These are phyloP conservation scores for Scotopteryx bipunctaria DNA, from an alignment of 2,888 invertebrate species.

Conservation along the genomic window DNA sequence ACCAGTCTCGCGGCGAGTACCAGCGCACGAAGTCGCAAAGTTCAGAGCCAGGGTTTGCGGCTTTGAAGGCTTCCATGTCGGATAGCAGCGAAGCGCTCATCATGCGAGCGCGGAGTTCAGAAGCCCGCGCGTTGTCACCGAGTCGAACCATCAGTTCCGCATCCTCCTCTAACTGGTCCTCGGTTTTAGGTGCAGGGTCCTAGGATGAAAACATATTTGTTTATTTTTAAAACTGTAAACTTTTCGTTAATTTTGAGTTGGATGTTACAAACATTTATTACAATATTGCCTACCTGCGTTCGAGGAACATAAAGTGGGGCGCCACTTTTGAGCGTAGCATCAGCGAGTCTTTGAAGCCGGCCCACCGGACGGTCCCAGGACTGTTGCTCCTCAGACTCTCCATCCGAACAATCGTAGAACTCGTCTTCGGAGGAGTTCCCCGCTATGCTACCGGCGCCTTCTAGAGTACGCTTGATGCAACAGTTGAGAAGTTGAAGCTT, in stretches of 20 bases:
- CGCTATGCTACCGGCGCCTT: constrained; percentile 65
- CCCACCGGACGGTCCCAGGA: constrained; percentile 71
- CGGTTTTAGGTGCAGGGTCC: constrained; percentile 98
- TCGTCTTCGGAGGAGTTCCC: constrained; percentile 84
- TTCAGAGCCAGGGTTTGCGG: constrained; percentile 96
- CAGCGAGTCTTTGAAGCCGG: constrained; percentile 62
- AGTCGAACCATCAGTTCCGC: constrained; percentile 94
- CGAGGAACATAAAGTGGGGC: constrained; percentile 70
- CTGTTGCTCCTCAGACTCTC: constrained; percentile 74
- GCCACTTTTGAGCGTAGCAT: constrained; percentile 68
- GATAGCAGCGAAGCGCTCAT: constrained; percentile 97
- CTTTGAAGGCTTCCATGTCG: constrained; percentile 99
- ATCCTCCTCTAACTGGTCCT: constrained; percentile 97
- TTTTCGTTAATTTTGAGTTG: too few species aligned
- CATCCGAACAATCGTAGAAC: constrained; percentile 90
- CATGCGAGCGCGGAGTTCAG: constrained; percentile 94
- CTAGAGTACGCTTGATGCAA: constrained; percentile 86
- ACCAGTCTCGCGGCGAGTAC: constrained; percentile 99
- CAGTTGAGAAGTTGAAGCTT: constrained; percentile 95
- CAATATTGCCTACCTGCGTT: constrained; percentile 71
- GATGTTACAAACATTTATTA: too few species aligned
- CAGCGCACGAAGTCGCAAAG: constrained; percentile 98
- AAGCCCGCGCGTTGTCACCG: constrained; percentile 92
- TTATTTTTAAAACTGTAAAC: background rate
- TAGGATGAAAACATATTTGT: constrained; percentile 60